phyloP scores from a whole-genome alignment of 2,797 vertebrate species.

The Melanotaenia nigrans region DNA sequence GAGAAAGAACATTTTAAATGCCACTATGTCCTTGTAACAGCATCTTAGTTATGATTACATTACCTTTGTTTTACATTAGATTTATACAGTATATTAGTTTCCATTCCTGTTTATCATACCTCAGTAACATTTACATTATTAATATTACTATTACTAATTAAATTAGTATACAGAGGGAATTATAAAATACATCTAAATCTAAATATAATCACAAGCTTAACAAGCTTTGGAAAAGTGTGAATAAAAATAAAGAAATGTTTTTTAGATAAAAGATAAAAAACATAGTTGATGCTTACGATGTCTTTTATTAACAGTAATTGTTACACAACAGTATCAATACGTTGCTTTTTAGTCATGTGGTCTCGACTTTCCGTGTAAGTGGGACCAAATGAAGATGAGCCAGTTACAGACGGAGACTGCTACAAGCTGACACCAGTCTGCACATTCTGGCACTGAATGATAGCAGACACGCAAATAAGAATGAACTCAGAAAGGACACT shows the following conservation, averaged over 20 bases:
- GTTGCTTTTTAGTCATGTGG: constrained; percentile 22
- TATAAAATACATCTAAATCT: too few species aligned
- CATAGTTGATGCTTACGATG: not conserved
- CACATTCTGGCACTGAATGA: constrained; percentile 30
- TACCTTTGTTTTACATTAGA: too few species aligned
- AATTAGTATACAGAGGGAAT: too few species aligned
- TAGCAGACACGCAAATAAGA: constrained; percentile 28
- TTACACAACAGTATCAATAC: not conserved
- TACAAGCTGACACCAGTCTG: constrained; percentile 68
- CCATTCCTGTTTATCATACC: too few species aligned
- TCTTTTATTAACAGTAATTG: not conserved
- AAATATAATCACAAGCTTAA: too few species aligned
- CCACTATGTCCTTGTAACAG: not conserved
- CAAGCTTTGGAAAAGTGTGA: too few species aligned
- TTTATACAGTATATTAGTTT: too few species aligned
- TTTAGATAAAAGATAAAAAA: not conserved
- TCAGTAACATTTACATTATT: too few species aligned
- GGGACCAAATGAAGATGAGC: constrained; percentile 26
- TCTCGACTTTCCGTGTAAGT: constrained; percentile 28
- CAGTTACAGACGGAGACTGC: constrained; percentile 57
- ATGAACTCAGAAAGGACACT: constrained; percentile 25
- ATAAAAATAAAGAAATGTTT: too few species aligned
- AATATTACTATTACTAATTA: not conserved
- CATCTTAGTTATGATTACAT: not conserved
- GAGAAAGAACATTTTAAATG: not conserved